A percentile compares a stretch with the other conserved stretches of the same genome.
phyloP scores from a whole-genome alignment of 2,113 vertebrate species.

The Ptychochromis oligacanthus region DNA sequence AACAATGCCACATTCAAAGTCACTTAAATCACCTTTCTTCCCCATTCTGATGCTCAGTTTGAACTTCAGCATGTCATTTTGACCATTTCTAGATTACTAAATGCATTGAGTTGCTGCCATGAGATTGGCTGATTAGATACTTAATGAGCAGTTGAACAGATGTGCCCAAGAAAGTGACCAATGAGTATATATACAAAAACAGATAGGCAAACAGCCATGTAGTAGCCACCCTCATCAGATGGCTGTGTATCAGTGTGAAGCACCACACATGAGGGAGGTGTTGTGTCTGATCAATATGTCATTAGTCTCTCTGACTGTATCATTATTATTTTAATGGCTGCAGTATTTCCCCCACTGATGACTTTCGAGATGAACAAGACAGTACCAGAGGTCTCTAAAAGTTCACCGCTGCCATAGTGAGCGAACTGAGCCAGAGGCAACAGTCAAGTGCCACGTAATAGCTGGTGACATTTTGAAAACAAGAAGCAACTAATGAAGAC shows the following conservation, averaged over 20 bases:
- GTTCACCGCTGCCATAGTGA: slow-evolving; percentile 38
- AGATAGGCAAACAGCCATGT: neutral
- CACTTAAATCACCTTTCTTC: neutral
- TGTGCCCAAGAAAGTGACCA: neutral
- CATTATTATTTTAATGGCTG: slow-evolving; percentile 77
- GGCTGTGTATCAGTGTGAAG: slow-evolving; percentile 1
- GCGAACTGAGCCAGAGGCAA: neutral
- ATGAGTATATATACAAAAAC: neutral
- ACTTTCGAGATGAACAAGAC: slow-evolving; percentile 37
- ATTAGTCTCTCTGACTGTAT: slow-evolving; percentile 57
- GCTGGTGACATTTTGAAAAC: slow-evolving; percentile 53
- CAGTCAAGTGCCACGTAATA: slow-evolving; percentile 27
- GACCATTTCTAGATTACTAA: no score
- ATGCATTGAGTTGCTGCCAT: neutral
- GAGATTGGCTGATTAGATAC: neutral
- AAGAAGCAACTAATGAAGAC: slow-evolving; percentile 9
- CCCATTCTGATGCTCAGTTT: no score
- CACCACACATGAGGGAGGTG: slow-evolving; percentile 12
- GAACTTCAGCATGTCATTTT: no score
- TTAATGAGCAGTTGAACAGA: neutral
- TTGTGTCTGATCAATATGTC: slow-evolving; percentile 61
- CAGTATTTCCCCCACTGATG: slow-evolving; percentile 64
- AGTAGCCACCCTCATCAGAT: slow-evolving; percentile 14
- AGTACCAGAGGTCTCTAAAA: slow-evolving; percentile 35
- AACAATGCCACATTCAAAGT: neutral